Conservation (phyloP, 2,888 invertebrate species). For the Cybosia mesomella region DNA sequence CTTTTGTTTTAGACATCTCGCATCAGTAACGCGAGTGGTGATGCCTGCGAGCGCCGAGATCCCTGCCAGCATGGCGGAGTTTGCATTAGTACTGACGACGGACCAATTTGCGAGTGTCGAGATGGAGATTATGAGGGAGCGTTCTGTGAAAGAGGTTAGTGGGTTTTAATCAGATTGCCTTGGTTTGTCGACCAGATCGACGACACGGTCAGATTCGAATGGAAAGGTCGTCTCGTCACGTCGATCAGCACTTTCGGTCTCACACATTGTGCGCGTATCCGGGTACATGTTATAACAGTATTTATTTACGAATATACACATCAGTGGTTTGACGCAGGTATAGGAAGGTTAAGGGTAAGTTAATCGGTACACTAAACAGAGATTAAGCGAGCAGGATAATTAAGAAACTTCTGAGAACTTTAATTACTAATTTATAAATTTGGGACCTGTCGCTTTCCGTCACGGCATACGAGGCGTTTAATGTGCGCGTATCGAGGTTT, state of each 20-base stretch:
- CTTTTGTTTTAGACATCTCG: constrained; percentile 81
- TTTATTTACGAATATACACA: too few species aligned
- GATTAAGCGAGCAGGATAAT: too few species aligned
- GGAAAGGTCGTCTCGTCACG: too few species aligned
- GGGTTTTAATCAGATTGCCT: not conserved
- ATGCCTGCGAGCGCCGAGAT: constrained; percentile 95
- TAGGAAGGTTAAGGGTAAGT: not conserved
- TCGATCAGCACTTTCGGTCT: not conserved
- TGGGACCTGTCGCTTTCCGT: too few species aligned
- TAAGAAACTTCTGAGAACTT: too few species aligned
- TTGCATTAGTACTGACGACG: constrained; percentile 98
- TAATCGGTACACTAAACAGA: not conserved
- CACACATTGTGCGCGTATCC: too few species aligned
- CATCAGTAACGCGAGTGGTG: constrained; percentile 92
- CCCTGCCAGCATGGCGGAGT: constrained; percentile 98
- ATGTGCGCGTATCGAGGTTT: too few species aligned
- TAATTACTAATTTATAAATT: too few species aligned
- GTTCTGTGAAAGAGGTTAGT: constrained; percentile 96
- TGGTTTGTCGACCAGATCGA: not conserved
- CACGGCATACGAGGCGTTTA: not conserved
- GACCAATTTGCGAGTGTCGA: constrained; percentile 97
- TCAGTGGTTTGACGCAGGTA: too few species aligned
- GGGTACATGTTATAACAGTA: too few species aligned
- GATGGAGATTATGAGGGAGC: constrained; percentile 97
- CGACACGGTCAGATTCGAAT: not conserved